Percentiles rank a stretch among this genome's conserved stretches.
Conservation (phyloP, 2,888 invertebrate species). For the Lumbricus terrestris region DNA sequence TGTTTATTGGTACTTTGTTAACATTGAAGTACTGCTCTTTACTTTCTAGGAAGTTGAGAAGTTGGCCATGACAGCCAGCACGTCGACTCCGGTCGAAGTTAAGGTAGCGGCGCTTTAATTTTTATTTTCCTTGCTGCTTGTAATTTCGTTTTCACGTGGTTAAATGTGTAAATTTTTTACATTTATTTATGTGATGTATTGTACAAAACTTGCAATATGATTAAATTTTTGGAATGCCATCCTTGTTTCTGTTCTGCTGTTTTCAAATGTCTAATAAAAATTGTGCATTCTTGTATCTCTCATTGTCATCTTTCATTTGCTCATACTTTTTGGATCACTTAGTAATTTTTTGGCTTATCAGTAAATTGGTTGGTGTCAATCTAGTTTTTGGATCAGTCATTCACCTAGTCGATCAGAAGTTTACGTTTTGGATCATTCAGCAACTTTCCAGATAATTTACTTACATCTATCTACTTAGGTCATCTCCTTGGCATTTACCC, state of each 20-base stretch:
- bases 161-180: no score
- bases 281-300: not conserved
- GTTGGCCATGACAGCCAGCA: not conserved
- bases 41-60: not conserved
- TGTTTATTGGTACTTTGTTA: not conserved
- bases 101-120: not conserved
- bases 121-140: no score
- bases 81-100: not conserved
- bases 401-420: not conserved
- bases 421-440: not conserved
- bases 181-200: not conserved
- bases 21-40: not conserved
- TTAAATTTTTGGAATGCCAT: not conserved
- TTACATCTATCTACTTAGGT: not conserved
- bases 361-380: no score
- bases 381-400: not conserved
- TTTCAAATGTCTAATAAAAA: not conserved
- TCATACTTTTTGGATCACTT: no score
- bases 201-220: not conserved
- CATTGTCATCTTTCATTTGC: no score
- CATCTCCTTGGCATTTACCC: not conserved
- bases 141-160: no score
- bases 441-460: not conserved
- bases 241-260: not conserved
- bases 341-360: not conserved